Percentiles rank a stretch among this genome's conserved stretches.
phyloP scores from a whole-genome alignment of 2,888 invertebrate genomes.

The Nemotelus nigrinus region DNA sequence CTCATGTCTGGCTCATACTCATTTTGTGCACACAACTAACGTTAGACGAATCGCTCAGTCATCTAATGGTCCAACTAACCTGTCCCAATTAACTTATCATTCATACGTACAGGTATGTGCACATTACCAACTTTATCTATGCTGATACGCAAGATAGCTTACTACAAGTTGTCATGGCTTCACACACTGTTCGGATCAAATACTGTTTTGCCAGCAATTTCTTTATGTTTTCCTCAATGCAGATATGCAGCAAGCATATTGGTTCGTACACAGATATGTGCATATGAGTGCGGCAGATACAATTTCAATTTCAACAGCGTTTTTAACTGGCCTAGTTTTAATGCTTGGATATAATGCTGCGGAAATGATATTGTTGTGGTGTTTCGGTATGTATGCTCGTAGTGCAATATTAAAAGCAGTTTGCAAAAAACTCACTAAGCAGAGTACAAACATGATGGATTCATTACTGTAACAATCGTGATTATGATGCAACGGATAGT shows the following conservation, averaged over 20 bases:
- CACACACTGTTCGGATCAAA: not conserved
- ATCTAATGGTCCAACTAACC: not conserved
- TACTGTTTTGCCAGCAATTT: not conserved
- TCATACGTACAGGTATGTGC: not conserved
- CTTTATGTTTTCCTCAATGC: not conserved
- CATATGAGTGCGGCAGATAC: not conserved
- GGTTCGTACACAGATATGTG: not conserved
- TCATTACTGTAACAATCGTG: slow-evolving; percentile 2
- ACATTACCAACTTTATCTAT: too few species aligned
- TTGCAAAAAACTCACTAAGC: slow-evolving; percentile 5
- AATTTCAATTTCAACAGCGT: slow-evolving; percentile 27
- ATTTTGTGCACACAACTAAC: not conserved
- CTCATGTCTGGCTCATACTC: not conserved
- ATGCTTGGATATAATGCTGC: slow-evolving; percentile 6
- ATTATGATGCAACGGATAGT: slow-evolving; percentile 5
- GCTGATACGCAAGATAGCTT: not conserved
- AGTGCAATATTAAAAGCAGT: slow-evolving; percentile 23
- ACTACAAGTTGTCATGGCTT: too few species aligned
- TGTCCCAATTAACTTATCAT: not conserved
- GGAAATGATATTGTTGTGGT: slow-evolving; percentile 12
- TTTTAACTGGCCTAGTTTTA: slow-evolving; percentile 22
- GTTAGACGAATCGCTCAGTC: not conserved
- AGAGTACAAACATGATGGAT: slow-evolving; percentile 6
- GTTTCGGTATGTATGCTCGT: not conserved
- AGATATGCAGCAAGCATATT: not conserved